Conservation (phyloP, 2,797 vertebrate species). For the Myioborus melanocephalus region DNA sequence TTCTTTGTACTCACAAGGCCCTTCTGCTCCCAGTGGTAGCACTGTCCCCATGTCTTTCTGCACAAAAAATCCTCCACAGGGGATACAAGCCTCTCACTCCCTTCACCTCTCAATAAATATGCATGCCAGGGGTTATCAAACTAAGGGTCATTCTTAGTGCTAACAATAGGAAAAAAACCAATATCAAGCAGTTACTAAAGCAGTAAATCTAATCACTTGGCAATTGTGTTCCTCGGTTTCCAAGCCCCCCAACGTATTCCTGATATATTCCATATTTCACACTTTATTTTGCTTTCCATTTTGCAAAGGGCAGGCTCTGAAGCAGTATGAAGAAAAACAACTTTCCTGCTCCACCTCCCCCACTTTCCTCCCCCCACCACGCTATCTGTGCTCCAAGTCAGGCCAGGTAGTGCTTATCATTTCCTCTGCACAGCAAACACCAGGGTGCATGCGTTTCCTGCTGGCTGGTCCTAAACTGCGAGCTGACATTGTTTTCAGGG, state of each 20-base stretch:
- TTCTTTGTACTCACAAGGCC: background rate
- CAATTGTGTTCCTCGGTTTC: background rate
- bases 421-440: slow-evolving; percentile 61
- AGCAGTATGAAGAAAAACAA: slow-evolving; percentile 52
- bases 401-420: slow-evolving; percentile 77
- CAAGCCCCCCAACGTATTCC: background rate
- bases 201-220: background rate
- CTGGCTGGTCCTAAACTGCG: slow-evolving; percentile 18
- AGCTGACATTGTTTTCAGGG: slow-evolving; percentile 78
- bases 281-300: slow-evolving; percentile 65
- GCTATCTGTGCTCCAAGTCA: slow-evolving; percentile 56
- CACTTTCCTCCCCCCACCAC: fast-evolving
- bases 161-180: background rate
- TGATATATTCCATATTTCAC: slow-evolving; percentile 12
- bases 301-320: slow-evolving; percentile 15
- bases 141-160: background rate
- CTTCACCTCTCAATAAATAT: background rate
- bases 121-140: background rate
- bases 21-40: background rate
- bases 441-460: slow-evolving; percentile 75
- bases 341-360: background rate
- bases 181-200: background rate
- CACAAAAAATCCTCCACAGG: background rate
- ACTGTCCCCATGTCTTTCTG: background rate
- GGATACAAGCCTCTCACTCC: background rate